Evolutionary conservation across 2,113 vertebrate genomes (phyloP).

Genomic region (Cryptoleucopteryx plumbea): DNA sequence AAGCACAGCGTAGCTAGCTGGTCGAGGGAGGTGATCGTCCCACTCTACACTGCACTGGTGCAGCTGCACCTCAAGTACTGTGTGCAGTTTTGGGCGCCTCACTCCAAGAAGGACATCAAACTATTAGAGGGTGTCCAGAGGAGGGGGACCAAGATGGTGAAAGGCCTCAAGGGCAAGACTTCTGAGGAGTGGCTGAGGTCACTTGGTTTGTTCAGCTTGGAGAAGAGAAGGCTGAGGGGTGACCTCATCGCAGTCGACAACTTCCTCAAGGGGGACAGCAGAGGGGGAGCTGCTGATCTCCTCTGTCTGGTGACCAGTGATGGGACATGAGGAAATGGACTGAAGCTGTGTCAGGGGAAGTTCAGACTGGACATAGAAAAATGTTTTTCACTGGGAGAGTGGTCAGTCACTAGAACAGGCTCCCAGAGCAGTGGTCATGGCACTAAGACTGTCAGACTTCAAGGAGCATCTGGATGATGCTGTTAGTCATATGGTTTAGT

Average conservation of each 20-base stretch:
- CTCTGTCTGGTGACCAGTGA: background rate
- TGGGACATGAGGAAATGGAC: background rate
- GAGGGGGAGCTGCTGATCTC: background rate
- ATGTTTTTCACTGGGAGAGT: background rate
- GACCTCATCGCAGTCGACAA: background rate
- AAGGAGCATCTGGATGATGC: accelerated
- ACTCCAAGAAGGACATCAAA: background rate
- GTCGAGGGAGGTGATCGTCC: too few species aligned
- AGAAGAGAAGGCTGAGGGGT: background rate
- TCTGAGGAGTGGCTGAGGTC: background rate
- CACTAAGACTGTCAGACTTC: background rate
- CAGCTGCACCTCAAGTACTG: too few species aligned
- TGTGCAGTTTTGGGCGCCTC: background rate
- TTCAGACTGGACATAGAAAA: background rate
- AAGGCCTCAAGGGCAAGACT: background rate
- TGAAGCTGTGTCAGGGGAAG: background rate
- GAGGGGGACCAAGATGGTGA: background rate
- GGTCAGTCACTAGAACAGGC: background rate
- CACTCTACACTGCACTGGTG: too few species aligned
- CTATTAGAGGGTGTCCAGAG: background rate
- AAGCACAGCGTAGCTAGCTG: too few species aligned
- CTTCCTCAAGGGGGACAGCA: background rate
- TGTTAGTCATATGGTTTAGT: background rate
- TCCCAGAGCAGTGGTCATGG: background rate
- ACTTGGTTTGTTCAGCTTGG: background rate